Base-by-base conservation (phyloP, 2,113 vertebrate genomes). In the Steatornis caripensis region DNA sequence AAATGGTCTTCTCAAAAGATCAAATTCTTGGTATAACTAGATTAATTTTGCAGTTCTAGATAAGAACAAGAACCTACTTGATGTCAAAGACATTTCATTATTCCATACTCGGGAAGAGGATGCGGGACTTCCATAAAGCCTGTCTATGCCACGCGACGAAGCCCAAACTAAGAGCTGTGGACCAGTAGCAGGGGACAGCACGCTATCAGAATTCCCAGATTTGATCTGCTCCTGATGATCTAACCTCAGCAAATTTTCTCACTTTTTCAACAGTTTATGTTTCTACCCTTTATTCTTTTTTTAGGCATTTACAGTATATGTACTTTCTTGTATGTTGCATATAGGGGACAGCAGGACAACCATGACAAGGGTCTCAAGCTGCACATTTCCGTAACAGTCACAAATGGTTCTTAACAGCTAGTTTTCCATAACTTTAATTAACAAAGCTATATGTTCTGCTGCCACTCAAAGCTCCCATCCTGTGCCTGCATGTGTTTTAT, bases 111-210 rank as follows among this genome's bases (percentile, higher is more conserved):
- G 26, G 48, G 76, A 69, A 43, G 36, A 24, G 51, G 45, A 68
- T 43, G 27, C 12, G 3, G 57, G 15, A 45, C 34, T 57, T 37
- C 20, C 9, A 19, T 12, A 15, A 11, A 64, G 14, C 18, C 29
- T 29, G 15, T 6, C 27, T 34, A 1, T 16, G 45, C 22, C 20
- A 2, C 0, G 4, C 4, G 24, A 17, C 41, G 0, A 2, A 43
- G 45, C 7, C 37, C 26, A 60, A 81, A 49, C 72, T 43, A 19
- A 39, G n/a, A 17, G 64, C 64, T 65, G 62, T 9, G 23, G 70
- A 39, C 22, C 5, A 79, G n/a, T 65, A n/a, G 30, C 57, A 55
- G 43, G 9, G 34, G 49, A 58, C 45, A 49, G 27, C 49, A 60
- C 5, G 2, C n/a, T 32, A 15, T 3, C 48, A 34, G 89, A 13